These are phyloP conservation scores for Cherax destructor DNA, from an alignment of 1,140 invertebrate species.

Conservation along the genomic window DNA sequence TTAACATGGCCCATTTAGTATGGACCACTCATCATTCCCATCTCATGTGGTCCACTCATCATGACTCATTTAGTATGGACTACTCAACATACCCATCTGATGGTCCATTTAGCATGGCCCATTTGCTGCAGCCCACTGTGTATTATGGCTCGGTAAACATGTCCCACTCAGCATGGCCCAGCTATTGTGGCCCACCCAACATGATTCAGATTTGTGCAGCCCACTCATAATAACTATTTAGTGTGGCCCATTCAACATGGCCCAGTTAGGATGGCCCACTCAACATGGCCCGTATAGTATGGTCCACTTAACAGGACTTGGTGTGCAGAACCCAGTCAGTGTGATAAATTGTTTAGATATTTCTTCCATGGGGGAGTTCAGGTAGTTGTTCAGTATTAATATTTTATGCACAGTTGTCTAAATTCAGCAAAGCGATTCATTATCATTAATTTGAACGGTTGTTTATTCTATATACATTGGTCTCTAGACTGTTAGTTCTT, in stretches of 20 bases:
- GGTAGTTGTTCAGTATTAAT: neutral
- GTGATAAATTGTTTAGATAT: neutral
- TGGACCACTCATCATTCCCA: neutral
- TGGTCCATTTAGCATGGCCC: neutral
- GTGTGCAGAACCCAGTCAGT: neutral
- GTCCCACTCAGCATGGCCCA: neutral
- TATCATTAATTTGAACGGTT: neutral
- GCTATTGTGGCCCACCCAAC: neutral
- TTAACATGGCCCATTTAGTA: conserved; percentile 1
- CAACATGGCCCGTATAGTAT: conserved; percentile 17
- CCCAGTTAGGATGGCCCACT: conserved; percentile 11
- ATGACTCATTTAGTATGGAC: conserved; percentile 3
- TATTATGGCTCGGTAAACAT: neutral
- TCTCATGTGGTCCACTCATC: neutral
- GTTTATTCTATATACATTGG: neutral
- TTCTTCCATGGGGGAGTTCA: neutral
- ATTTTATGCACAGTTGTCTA: neutral
- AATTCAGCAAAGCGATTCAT: neutral
- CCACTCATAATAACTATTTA: neutral
- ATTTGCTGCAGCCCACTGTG: neutral
- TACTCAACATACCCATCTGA: conserved; percentile 11
- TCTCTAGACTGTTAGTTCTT: neutral
- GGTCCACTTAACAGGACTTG: neutral
- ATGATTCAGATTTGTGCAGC: neutral
- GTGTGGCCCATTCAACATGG: conserved; percentile 36